phyloP scores from a whole-genome alignment of 1,140 invertebrate species.

The Cataglyphis hispanica region DNA sequence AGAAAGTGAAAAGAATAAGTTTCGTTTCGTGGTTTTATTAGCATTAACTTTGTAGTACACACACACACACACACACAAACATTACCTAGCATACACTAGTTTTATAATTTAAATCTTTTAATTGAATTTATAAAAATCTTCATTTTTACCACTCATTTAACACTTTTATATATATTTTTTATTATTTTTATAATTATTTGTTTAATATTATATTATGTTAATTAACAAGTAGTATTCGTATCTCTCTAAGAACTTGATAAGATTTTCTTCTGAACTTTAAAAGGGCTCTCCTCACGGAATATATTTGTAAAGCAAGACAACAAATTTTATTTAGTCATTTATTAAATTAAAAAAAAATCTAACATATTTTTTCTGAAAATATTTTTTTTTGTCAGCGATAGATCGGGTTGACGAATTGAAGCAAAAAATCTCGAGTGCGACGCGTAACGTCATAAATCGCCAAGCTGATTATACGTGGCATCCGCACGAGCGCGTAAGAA shows the following conservation, averaged over 20 bases:
- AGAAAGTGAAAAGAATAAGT: too few relatives aligned
- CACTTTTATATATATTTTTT: too few relatives aligned
- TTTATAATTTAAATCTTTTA: too few relatives aligned
- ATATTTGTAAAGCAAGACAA: not conserved
- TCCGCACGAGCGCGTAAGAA: slow-evolving; percentile 61
- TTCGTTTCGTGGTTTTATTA: too few relatives aligned
- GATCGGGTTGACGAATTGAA: not conserved
- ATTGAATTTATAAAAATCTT: too few relatives aligned
- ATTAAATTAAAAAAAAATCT: not conserved
- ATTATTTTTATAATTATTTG: too few relatives aligned
- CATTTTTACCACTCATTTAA: too few relatives aligned
- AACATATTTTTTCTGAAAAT: not conserved
- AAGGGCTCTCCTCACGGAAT: too few relatives aligned
- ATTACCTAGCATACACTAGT: too few relatives aligned
- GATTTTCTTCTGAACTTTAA: not conserved
- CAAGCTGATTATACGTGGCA: slow-evolving; percentile 52
- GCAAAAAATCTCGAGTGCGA: not conserved
- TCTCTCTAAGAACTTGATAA: too few relatives aligned
- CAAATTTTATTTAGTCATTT: not conserved
- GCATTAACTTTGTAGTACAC: too few relatives aligned
- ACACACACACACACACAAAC: too few relatives aligned
- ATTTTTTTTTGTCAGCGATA: not conserved
- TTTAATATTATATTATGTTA: not conserved
- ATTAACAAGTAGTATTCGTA: not conserved
- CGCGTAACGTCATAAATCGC: not conserved